Percentiles rank a stretch among this genome's conserved stretches.
These are phyloP conservation scores for Ceratina australensis DNA, from an alignment of 1,140 invertebrate genomes.

Conservation along the genomic window DNA sequence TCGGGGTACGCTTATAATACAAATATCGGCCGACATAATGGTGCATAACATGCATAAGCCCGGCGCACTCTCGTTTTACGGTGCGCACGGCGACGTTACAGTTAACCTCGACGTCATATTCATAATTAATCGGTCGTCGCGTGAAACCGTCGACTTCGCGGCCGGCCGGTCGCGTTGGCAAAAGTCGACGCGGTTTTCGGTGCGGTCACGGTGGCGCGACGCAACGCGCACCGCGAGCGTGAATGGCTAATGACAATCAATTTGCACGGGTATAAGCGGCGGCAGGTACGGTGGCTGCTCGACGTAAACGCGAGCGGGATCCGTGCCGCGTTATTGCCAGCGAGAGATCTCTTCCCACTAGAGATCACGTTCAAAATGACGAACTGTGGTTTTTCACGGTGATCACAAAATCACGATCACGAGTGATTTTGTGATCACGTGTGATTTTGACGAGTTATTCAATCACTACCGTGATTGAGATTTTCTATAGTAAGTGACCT, in stretches of 20 bases:
- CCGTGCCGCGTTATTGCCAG: constrained; percentile 3
- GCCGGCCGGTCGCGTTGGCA: constrained; percentile 8
- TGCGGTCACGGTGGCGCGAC: constrained; percentile 2
- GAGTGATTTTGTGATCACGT: no score
- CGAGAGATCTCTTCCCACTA: no score
- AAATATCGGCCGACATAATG: constrained; percentile 53
- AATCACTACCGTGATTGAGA: no score
- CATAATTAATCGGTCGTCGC: constrained; percentile 56
- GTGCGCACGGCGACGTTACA: constrained; percentile 41
- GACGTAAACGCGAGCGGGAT: neutral
- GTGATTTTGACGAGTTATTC: no score
- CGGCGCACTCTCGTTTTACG: constrained; percentile 32
- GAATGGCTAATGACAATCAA: constrained; percentile 61
- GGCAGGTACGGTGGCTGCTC: constrained; percentile 17
- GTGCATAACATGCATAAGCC: constrained; percentile 47
- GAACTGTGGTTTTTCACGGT: no score
- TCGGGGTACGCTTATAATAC: constrained; percentile 34
- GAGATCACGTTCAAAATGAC: no score
- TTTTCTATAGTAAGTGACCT: no score
- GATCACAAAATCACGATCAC: no score
- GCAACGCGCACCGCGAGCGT: constrained; percentile 20
- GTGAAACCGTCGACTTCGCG: neutral
- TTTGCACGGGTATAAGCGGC: constrained; percentile 56
- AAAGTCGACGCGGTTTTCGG: constrained; percentile 49
- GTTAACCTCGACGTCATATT: constrained; percentile 50